A percentile compares a stretch with the other conserved stretches of the same genome.
phyloP scores from a whole-genome alignment of 2,888 invertebrate genomes.

The Bhutanitis thaidina region DNA sequence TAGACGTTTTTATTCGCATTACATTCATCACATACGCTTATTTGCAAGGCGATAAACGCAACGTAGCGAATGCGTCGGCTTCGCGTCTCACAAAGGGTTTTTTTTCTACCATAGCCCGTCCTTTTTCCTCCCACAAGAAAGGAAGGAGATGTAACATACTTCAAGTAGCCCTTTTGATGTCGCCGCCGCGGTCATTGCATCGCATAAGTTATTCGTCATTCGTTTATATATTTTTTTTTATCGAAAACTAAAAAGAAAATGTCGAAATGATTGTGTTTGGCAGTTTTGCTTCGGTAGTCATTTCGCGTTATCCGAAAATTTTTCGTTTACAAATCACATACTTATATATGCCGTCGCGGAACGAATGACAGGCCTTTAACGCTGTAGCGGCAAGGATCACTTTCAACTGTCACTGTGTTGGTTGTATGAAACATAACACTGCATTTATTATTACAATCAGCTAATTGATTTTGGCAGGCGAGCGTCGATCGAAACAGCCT shows the following conservation, averaged over 20 bases:
- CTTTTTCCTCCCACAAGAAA: conserved; percentile 27
- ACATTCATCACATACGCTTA: conserved; percentile 34
- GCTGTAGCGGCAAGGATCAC: conserved; percentile 16
- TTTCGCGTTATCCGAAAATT: conserved; percentile 65
- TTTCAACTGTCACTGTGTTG: conserved; percentile 17
- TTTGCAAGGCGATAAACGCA: conserved; percentile 35
- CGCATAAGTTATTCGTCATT: conserved; percentile 49
- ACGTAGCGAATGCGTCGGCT: conserved; percentile 37
- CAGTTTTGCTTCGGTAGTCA: conserved; percentile 60
- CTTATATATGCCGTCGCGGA: conserved; percentile 17
- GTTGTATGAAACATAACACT: conserved; percentile 21
- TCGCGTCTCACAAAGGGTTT: conserved; percentile 55
- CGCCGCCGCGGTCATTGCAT: conserved; percentile 65
- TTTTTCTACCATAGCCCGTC: conserved; percentile 45
- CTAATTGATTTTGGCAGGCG: conserved; percentile 71
- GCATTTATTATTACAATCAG: conserved; percentile 49
- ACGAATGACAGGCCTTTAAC: conserved; percentile 15
- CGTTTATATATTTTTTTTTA: conserved; percentile 56
- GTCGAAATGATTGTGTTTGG: conserved; percentile 46
- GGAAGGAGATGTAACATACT: conserved; percentile 45
- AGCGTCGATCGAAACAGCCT: conserved; percentile 50
- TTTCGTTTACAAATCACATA: conserved; percentile 44
- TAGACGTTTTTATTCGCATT: conserved; percentile 36
- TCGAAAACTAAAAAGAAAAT: conserved; percentile 68
- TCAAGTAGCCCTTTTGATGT: conserved; percentile 63